Base-by-base conservation (phyloP, 1,140 invertebrate species). In the Pentalonia nigronervosa region DNA sequence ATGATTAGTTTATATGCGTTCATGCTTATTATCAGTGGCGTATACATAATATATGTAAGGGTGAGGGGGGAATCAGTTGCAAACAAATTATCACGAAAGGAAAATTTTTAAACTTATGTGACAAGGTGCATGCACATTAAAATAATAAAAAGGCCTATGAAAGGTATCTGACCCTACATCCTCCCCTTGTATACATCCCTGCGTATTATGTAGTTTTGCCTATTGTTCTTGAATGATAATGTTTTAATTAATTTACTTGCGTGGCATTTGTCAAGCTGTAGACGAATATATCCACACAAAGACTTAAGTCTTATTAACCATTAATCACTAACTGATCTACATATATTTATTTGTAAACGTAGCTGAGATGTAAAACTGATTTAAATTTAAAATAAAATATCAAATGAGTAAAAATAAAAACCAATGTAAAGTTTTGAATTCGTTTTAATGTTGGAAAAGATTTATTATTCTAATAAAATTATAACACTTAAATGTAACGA, bases 301-400 rank as follows among this genome's bases (percentile, higher is more conserved):
- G 60, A n/a, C 11, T 76, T 3, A 34, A 76, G n/a, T 76, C 30
- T 76, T 76, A 17, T 76, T 0, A 76, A 76, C 14, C n/a, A 76
- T 76, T n/a, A 7, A 76, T 76, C 60, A 76, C n/a, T 2, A 76
- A 76, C 30, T 76, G n/a, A 76, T 76, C 60, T 76, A 17, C 60
- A 34, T 76, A 17, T 1, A n/a, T 76, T 76, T 76, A 4, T 76
- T 76, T 20, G 17, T 17, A 76, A 30, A 34, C 30, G 60, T 17
- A 76, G 14, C 6, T 76, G 6, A 76, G 14, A 6, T 76, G n/a
- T n/a, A 76, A 76, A 76, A 34, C n/a, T 17, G n/a, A 76, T 76
- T 76, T 76, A n/a, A 76, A 76, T 76, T 76, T 76, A 76, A 76
- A 76, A 76, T 67, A 67, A 67, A 67, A 67, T 67, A 67, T 4